Evolutionary conservation across 2,797 vertebrate genomes (phyloP).

Genomic region (Catostomus latipinnis): DNA sequence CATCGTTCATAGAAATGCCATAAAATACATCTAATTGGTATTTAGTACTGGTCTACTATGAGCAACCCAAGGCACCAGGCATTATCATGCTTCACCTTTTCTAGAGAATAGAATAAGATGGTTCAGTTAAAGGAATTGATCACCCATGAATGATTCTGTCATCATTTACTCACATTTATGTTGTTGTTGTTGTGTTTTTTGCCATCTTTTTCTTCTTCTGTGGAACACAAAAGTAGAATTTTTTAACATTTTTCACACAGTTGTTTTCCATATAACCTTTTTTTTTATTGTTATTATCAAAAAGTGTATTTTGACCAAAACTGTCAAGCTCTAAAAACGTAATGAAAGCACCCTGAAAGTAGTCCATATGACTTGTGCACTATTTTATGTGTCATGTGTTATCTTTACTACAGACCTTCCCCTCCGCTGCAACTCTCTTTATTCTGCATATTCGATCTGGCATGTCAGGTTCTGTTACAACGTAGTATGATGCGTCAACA

Average conservation of each 20-base stretch:
- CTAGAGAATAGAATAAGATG: background rate
- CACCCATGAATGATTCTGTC: background rate
- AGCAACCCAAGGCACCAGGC: background rate
- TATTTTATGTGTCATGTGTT: too few species aligned
- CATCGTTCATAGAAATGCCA: constrained; percentile 27
- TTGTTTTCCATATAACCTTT: background rate
- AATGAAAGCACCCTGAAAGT: background rate
- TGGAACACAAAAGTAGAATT: background rate
- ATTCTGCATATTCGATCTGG: too few species aligned
- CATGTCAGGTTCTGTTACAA: too few species aligned
- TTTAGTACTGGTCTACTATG: constrained; percentile 10
- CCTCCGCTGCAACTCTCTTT: too few species aligned
- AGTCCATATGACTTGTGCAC: background rate
- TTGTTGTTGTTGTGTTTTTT: background rate
- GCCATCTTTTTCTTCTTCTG: background rate
- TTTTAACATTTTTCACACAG: background rate
- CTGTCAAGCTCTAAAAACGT: background rate
- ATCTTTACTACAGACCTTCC: too few species aligned
- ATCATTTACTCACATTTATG: background rate
- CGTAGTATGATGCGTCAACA: too few species aligned
- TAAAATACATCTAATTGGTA: background rate
- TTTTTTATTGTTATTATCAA: too few species aligned
- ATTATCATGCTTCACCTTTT: background rate
- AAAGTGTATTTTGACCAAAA: too few species aligned
- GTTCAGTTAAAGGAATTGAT: background rate